Conservation (phyloP, 1,140 invertebrate genomes). For the Neodiprion virginianus region DNA sequence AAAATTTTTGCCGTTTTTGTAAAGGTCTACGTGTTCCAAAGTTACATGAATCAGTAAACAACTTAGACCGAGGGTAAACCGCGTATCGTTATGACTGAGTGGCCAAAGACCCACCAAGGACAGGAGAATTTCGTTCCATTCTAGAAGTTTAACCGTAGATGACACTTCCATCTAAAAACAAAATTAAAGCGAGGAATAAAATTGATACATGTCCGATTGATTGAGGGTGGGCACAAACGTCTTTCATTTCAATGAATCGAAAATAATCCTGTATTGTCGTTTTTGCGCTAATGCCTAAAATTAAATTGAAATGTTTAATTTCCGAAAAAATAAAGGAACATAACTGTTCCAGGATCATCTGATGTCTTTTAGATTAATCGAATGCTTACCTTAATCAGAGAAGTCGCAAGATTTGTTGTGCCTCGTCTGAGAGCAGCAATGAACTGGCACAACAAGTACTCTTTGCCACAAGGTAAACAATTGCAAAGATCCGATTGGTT, state of each 20-base stretch:
- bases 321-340: no score
- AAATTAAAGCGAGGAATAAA: no score
- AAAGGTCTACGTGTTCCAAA: slow-evolving; percentile 18
- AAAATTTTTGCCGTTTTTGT: slow-evolving; percentile 20
- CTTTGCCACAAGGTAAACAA: background rate
- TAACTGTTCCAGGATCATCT: no score
- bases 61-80: slow-evolving; percentile 14
- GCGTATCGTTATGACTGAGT: slow-evolving; percentile 12
- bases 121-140: slow-evolving; percentile 18
- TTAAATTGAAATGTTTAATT: no score
- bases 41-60: slow-evolving; percentile 15
- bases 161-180: slow-evolving; percentile 13
- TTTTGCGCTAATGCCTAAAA: no score
- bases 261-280: no score
- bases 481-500: background rate
- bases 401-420: background rate
- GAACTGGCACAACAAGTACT: background rate
- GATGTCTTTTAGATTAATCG: background rate
- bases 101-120: slow-evolving; percentile 23
- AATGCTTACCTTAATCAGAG: background rate
- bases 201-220: no score
- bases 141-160: slow-evolving; percentile 14
- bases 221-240: no score
- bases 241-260: no score
- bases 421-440: background rate